Base-by-base conservation (phyloP, 2,888 invertebrate genomes). In the Tachina fera region DNA sequence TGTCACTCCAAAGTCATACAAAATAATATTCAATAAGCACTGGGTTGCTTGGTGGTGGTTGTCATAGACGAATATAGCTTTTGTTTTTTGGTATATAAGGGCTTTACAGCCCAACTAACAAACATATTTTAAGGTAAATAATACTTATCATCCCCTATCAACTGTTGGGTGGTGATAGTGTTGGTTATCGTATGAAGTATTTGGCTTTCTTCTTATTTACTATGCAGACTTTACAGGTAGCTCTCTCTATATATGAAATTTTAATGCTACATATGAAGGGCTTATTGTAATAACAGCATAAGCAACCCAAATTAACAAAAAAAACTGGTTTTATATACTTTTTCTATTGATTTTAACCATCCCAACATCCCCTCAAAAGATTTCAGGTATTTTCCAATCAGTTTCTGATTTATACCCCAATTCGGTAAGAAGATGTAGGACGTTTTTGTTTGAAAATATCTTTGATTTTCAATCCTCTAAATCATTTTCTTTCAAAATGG, bases 1-100 rank as follows among this genome's bases (percentile, higher is more conserved):
- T 88, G 88, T 88, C 88, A 88, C 88, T 88, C 88, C 88, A 87
- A 86, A 84, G 87, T 87, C 84, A 86, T 79, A 76, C 83, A 83
- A 82, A 82, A 79, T 82, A 77, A 65, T 78, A 81, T 82, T 82
- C 78, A 82, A 79, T 82, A 49, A 31, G 51, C 39, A 71, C 63
- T 79, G 49, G 81, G 43, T 70, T 79, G 67, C 49, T 47, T 76
- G 53, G 56, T 68, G 67, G 75, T 79, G 49, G 78, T 86, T 65
- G 76, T 83, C 83, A 70, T 85, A 72, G 68, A 63, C 51, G 63
- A 71, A 63, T 56, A 65, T 74, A 74, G 60, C n/a, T 68, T 71
- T 68, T 71, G 65, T 68, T 71, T 51, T 70, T 56, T 60, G 31
- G 71, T 77, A 84, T 61, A 81, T 61, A 84, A 70, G 41, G 56